phyloP scores from a whole-genome alignment of 2,113 vertebrate genomes.

The Atlantisia rogersi region DNA sequence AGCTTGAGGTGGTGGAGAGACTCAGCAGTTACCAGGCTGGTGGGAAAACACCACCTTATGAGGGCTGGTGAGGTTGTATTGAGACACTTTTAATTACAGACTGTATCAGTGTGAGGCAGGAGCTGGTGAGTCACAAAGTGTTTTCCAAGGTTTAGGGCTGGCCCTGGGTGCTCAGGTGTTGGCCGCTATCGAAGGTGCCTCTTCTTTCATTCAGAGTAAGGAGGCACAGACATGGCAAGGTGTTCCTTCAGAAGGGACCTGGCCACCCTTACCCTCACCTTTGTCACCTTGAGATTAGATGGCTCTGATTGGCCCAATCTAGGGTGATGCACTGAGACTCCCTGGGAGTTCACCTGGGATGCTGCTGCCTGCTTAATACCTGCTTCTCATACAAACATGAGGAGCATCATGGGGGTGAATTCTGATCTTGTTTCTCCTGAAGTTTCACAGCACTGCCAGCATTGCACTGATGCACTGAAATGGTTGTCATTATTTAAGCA shows the following conservation, averaged over 20 bases:
- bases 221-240: not conserved
- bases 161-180: not conserved
- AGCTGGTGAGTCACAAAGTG: conserved; percentile 28
- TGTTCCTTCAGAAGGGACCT: not conserved
- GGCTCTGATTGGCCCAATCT: not conserved
- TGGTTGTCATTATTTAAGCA: not conserved
- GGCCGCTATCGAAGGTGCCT: not conserved
- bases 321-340: not conserved
- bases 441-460: not conserved
- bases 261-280: not conserved
- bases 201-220: not conserved
- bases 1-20: not conserved
- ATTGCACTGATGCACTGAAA: not conserved
- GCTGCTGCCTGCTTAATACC: not conserved
- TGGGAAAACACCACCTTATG: not conserved
- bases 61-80: not conserved
- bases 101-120: not conserved
- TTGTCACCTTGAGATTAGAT: not conserved
- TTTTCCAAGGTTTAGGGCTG: conserved; percentile 11
- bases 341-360: not conserved
- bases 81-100: not conserved
- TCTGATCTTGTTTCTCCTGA: not conserved
- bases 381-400: not conserved
- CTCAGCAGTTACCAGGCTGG: not conserved
- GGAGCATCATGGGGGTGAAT: fast-evolving